Evolutionary conservation across 2,797 vertebrate species (phyloP), one percentile per base, ranked within the genome.

Genomic region (Steatocranus sp.): DNA sequence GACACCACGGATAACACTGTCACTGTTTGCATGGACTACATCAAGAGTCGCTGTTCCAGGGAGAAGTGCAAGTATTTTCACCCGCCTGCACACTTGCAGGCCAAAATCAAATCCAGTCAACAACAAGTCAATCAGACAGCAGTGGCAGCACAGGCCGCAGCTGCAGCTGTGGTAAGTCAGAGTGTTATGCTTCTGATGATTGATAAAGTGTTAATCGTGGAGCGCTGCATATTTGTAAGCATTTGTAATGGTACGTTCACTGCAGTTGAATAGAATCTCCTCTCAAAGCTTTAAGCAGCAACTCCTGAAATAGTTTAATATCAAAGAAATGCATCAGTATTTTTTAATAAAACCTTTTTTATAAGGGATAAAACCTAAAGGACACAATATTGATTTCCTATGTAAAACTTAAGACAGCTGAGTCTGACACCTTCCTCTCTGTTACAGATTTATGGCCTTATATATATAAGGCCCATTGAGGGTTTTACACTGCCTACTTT

Each of bases 21-120:
- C 96, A 99, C 99, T 86, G 99, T 99, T 96, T 99, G 99, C 97
- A 99, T 99, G 99, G 99, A 99, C 97, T 99, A 98, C 96, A 98
- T 99, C 97, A 99, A 99, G 97, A 97, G 98, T 95, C 98, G 99
- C 96, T 99, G 99, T 97, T 98, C 98, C 95, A 97, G 99, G 95
- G 99, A 99, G 97, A 99, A 99, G 98, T 99, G 99, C 98, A 99
- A 99, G 97, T 99, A 99, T 97, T 99, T 99, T 97, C 99, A 99
- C 97, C 99, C 99, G 94, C 98, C 99, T 93, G 97, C 98, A 94
- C 98, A 99, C 96, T 98, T 99, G 96, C 99, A 99, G 97, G 99
- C 98, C 96, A 99, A 99, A 97, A 98, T 99, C 96, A 99, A 99
- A 97, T 98, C 98, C 83, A 96, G 97, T 86, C 98, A 99, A 94